A percentile compares a stretch with the other conserved stretches of the same genome.
Conservation (phyloP, 1,140 invertebrate genomes). For the Limonius californicus region DNA sequence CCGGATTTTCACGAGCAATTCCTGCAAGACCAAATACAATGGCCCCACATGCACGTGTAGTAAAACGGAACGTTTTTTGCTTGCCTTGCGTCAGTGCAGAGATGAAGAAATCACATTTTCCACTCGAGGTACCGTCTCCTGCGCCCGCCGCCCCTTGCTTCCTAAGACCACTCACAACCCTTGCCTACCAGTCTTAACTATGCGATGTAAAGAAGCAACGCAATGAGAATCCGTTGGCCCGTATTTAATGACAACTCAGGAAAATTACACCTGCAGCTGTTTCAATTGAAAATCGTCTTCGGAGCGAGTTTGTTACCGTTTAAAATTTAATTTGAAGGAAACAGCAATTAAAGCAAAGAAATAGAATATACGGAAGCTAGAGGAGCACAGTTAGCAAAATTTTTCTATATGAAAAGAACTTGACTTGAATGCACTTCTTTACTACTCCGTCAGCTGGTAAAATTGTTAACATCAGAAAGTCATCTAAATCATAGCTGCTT, state of each 20-base stretch:
- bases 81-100: slow-evolving; percentile 17
- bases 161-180: slow-evolving; percentile 44
- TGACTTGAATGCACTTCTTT: too few relatives aligned
- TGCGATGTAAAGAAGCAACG: slow-evolving; percentile 38
- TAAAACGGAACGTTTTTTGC: neutral
- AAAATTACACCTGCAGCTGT: too few relatives aligned
- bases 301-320: too few relatives aligned
- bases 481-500: too few relatives aligned
- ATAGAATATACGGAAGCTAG: too few relatives aligned
- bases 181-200: slow-evolving; percentile 43
- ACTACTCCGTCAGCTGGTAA: too few relatives aligned
- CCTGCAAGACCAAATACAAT: slow-evolving; percentile 7
- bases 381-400: too few relatives aligned
- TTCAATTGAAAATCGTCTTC: too few relatives aligned
- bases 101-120: slow-evolving; percentile 48
- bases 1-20: slow-evolving; percentile 12
- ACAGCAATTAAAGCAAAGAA: too few relatives aligned
- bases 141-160: slow-evolving; percentile 24
- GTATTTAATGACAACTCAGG: slow-evolving; percentile 8
- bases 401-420: too few relatives aligned
- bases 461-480: too few relatives aligned
- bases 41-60: neutral
- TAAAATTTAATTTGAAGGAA: too few relatives aligned
- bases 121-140: slow-evolving; percentile 37
- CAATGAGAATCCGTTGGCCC: slow-evolving; percentile 8